Base-by-base conservation (phyloP, 2,797 vertebrate genomes). In the Nasua narica region DNA sequence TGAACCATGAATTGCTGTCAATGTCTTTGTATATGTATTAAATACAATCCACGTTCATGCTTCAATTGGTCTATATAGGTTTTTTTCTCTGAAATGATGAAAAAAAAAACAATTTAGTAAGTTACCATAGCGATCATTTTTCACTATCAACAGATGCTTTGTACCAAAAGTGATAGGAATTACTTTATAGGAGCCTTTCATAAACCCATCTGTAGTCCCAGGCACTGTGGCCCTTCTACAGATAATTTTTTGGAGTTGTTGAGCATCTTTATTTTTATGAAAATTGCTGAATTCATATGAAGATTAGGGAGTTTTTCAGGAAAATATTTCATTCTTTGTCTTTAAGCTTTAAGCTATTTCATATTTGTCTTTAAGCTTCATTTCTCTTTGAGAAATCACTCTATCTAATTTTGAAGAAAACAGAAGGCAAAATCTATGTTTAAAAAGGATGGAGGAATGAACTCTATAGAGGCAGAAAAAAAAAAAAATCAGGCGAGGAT, bases 1-100 rank as follows among this genome's bases (percentile, higher is more conserved):
- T 98, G 98, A 99, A 98, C 98, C 98, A 99, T 98, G 98, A 99
- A 98, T 98, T 98, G 98, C 98, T 98, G 98, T 98, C 99, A 98
- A 90, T 98, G 96, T 99, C 98, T 99, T 98, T 98, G 97, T 98
- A 98, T 99, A 98, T 98, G 98, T 99, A 98, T 98, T 99, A 98
- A 98, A 98, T 99, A 99, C 98, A 99, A 99, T 99, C 99, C 98
- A 99, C 84, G 96, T 98, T 99, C 98, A 99, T 99, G 99, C 99
- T 99, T 99, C 98, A 98, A 97, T 98, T 98, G 98, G 97, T 98
- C 98, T 98, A 99, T 97, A 98, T 97, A 96, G 43, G 88, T 97
- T 98, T 98, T 98, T 98, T 98, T 98, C 97, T 99, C 98, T 99
- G 98, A 90, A 99, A 99, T 97, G 9, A 93, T 5, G 78, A 98